Conservation (phyloP, 2,888 invertebrate genomes). For the Criorhina ranunculi region DNA sequence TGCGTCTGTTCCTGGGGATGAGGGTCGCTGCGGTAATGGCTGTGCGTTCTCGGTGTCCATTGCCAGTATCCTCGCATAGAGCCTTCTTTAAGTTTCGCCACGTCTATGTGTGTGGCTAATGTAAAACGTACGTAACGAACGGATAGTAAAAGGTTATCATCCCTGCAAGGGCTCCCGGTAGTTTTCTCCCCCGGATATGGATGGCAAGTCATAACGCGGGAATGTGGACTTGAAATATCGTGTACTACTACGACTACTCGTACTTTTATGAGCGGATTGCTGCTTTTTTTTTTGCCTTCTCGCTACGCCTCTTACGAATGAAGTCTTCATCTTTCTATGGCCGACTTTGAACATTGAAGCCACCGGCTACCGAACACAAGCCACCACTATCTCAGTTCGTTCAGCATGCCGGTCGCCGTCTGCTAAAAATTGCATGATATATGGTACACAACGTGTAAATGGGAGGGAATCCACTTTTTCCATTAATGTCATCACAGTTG, state of each 20-base stretch:
- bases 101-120: slow-evolving; percentile 40
- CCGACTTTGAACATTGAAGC: slow-evolving; percentile 37
- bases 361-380: slow-evolving; percentile 44
- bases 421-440: slow-evolving; percentile 68
- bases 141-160: slow-evolving; percentile 46
- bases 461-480: slow-evolving; percentile 44
- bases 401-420: slow-evolving; percentile 26
- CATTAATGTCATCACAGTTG: slow-evolving; percentile 42
- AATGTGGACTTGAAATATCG: slow-evolving; percentile 66
- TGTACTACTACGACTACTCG: slow-evolving; percentile 50
- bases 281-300: slow-evolving; percentile 9
- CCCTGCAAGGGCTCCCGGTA: slow-evolving; percentile 42
- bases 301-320: neutral
- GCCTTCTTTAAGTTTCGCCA: slow-evolving; percentile 33
- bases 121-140: slow-evolving; percentile 43
- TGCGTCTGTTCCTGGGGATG: slow-evolving; percentile 22
- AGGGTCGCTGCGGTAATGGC: slow-evolving; percentile 49
- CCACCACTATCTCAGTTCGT: slow-evolving; percentile 29
- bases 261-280: slow-evolving; percentile 54
- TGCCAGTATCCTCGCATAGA: slow-evolving; percentile 19
- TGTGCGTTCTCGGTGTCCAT: slow-evolving; percentile 63
- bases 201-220: slow-evolving; percentile 61
- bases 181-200: slow-evolving; percentile 38
- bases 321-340: slow-evolving; percentile 54
- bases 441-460: slow-evolving; percentile 15